Base-by-base conservation (phyloP, 2,888 invertebrate genomes). In the Eueremaeus valkanovi region DNA sequence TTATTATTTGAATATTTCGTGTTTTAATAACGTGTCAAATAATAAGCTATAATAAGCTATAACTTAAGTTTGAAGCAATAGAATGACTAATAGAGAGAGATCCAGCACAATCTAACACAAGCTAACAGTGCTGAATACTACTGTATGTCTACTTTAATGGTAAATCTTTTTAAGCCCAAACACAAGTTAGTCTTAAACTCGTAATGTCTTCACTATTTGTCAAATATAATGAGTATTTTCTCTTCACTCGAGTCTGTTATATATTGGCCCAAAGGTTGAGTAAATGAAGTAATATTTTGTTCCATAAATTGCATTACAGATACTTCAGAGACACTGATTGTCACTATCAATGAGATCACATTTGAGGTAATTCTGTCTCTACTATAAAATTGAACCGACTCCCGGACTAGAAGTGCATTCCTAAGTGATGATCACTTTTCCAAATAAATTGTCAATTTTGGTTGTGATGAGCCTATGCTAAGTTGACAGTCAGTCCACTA, bases 401-500 rank as follows among this genome's bases (percentile, higher is more conserved):
- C 1, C 9, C 29, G 21, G n/a, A 55, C 55, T 27, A 27, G 55
- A 9, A 27, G 9, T 55, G 55, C 24, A 55, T 55, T 27, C 24
- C 33, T 36, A 63, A 63, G 63, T 63, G 63, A 63, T 63, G 29
- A 63, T 63, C 63, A 63, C 63, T 63, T 63, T 63, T 11, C 55
- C 27, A 21, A 55, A 68, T 18, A 68, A 68, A 68, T 68, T 68
- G 68, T 68, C 68, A 68, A 68, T 68, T 68, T 68, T 68, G 68
- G 68, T 40, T 40, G 40, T 18, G 36, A 68, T 61, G 40, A 68
- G n/a, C 68, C 36, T 40, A 68, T 40, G 36, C 36, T 68, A 40
- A 68, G 68, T 68, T 68, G 68, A 42, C 42, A 36, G 68, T 40
- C 68, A 68, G 68, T 36, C 21, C 36, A n/a, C 5, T 51, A 9